Evolutionary conservation across 2,113 vertebrate genomes (phyloP), one percentile per base, ranked within the genome.

Genomic region (Caloenas nicobarica): DNA sequence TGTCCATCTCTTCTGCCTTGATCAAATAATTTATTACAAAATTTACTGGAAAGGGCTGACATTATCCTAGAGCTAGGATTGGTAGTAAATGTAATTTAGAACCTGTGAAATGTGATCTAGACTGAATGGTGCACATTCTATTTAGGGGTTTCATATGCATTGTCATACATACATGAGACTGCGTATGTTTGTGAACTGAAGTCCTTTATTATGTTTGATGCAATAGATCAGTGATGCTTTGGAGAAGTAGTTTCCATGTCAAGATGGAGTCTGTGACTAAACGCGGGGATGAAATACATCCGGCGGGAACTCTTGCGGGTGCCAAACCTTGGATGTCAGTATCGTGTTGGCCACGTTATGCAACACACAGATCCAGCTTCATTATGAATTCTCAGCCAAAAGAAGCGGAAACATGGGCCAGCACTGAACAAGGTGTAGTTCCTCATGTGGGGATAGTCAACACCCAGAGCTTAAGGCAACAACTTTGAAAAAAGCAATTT

Each of bases 381-480:
- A 8, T 68, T 38, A 51, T 48, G 58, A 78, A 46, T 74, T 85
- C 57, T 53, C 13, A 73, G 54, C 54, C 34, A 71, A 86, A 69
- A 36, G n/a, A 50, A 53, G 9, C 2, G 5, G 65, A 82, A 91
- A 65, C 24, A 2, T 2, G 34, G 34, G 26, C 58, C 40, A 70
- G 13, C 22, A 24, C 17, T 58, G 64, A 83, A 58, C 11, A 40
- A 79, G 33, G 13, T 64, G 58, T 78, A 54, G 19, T 33, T 89
- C 57, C 23, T 95, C 23, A 13, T 31, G 5, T 15, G 25, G 16
- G 25, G 54, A 13, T n/a, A 74, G 72, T 38, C 71, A 80, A 65
- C 62, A 80, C 34, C 26, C 58, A 70, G 66, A 88, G 81, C 66
- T 91, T 57, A 72, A 89, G 80, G 94, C 88, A 81, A 88, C 51